Conservation (phyloP, 2,888 invertebrate genomes). For the Scelioninae gen. 2 region DNA sequence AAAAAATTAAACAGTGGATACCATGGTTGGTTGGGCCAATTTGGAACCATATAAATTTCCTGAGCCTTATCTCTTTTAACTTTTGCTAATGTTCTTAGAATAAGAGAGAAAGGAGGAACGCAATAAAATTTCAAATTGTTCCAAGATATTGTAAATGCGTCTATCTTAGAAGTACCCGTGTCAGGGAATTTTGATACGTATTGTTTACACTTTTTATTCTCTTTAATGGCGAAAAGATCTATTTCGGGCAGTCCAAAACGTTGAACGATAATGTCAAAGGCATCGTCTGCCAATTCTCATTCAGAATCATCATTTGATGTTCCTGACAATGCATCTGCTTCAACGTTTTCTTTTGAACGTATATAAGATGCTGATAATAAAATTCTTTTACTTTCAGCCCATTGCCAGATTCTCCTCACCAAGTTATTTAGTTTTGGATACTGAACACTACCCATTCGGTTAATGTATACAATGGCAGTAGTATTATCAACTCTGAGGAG, state of each 20-base stretch:
- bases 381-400: constrained; percentile 53
- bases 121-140: no score
- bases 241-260: background rate
- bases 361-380: constrained; percentile 60
- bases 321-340: constrained; percentile 63
- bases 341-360: constrained; percentile 51
- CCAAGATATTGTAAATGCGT: no score
- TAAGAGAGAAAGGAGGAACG: no score
- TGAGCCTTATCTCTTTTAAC: constrained; percentile 27
- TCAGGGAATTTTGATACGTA: no score
- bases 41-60: constrained; percentile 38
- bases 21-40: constrained; percentile 49
- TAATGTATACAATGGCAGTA: constrained; percentile 60
- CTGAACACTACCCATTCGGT: constrained; percentile 59
- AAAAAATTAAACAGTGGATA: constrained; percentile 31
- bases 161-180: no score
- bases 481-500: constrained; percentile 61
- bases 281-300: constrained; percentile 32
- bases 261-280: background rate
- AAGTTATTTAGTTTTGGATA: constrained; percentile 4
- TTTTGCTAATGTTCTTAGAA: no score
- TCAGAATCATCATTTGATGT: constrained; percentile 57
- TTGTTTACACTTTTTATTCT: no score
- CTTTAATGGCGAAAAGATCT: background rate
- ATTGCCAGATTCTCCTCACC: constrained; percentile 58